Evolutionary conservation across 2,888 invertebrate species (phyloP).

Genomic region (Nymphalis urticae): DNA sequence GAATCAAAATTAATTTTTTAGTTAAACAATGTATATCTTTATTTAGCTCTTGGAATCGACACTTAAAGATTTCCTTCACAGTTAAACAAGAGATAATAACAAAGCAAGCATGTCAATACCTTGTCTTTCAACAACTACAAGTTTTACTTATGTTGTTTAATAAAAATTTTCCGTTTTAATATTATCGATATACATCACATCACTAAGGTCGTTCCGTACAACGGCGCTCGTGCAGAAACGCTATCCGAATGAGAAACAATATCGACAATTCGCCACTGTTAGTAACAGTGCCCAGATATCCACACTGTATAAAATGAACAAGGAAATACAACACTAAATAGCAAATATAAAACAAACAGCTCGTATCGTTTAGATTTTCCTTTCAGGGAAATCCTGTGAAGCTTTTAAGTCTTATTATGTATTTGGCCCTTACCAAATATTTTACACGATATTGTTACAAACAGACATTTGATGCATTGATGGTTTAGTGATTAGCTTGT

Average conservation of each 20-base stretch:
- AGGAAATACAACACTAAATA: slow-evolving; percentile 24
- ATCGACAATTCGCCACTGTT: slow-evolving; percentile 32
- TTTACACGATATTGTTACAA: too few relatives aligned
- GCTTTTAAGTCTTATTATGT: neutral
- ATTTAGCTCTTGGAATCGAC: too few relatives aligned
- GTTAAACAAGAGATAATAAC: too few relatives aligned
- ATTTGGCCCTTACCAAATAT: too few relatives aligned
- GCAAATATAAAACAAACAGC: slow-evolving; percentile 31
- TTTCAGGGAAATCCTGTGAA: neutral
- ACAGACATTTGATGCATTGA: too few relatives aligned
- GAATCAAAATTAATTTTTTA: too few relatives aligned
- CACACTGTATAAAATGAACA: slow-evolving; percentile 13
- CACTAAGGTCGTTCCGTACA: slow-evolving; percentile 16
- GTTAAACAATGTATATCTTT: too few relatives aligned
- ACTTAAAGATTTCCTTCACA: too few relatives aligned
- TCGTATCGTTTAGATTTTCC: slow-evolving; percentile 2
- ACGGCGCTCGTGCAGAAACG: slow-evolving; percentile 29
- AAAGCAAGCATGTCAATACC: too few relatives aligned
- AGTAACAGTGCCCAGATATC: slow-evolving; percentile 22
- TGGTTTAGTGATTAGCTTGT: too few relatives aligned
- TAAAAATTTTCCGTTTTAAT: too few relatives aligned
- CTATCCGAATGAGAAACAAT: slow-evolving; percentile 30
- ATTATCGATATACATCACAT: neutral
- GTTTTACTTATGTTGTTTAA: too few relatives aligned
- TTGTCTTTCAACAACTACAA: neutral